A percentile compares a stretch with the other conserved stretches of the same genome.
Conservation (phyloP, 1,140 invertebrate genomes). For the Rhagoletis zephyria region DNA sequence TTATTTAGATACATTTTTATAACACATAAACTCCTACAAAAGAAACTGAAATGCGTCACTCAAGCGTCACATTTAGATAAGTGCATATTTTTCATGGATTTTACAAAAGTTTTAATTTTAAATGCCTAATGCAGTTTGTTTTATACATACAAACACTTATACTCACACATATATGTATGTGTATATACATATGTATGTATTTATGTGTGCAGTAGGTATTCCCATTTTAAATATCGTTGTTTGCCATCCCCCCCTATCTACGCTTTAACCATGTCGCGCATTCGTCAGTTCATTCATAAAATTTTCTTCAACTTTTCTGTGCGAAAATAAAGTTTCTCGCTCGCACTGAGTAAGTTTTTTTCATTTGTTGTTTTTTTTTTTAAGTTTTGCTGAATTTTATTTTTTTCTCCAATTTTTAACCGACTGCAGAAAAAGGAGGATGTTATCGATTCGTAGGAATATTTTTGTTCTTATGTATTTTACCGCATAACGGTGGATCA, state of each 20-base stretch:
- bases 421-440: too few relatives aligned
- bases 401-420: too few relatives aligned
- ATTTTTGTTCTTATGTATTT: too few relatives aligned
- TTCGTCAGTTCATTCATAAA: conserved; percentile 15
- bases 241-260: too few relatives aligned
- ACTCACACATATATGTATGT: background rate
- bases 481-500: too few relatives aligned
- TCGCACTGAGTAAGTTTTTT: too few relatives aligned
- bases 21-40: conserved; percentile 2
- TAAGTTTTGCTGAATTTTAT: too few relatives aligned
- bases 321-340: too few relatives aligned
- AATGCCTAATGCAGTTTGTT: background rate
- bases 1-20: background rate
- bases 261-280: background rate
- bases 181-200: background rate
- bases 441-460: too few relatives aligned
- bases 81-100: background rate
- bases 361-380: too few relatives aligned
- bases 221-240: background rate
- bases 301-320: background rate
- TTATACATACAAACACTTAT: background rate
- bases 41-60: background rate
- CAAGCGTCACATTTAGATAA: background rate
- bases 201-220: background rate
- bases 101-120: background rate